Conservation (phyloP, 2,888 invertebrate species). For the Netelia inedita region DNA sequence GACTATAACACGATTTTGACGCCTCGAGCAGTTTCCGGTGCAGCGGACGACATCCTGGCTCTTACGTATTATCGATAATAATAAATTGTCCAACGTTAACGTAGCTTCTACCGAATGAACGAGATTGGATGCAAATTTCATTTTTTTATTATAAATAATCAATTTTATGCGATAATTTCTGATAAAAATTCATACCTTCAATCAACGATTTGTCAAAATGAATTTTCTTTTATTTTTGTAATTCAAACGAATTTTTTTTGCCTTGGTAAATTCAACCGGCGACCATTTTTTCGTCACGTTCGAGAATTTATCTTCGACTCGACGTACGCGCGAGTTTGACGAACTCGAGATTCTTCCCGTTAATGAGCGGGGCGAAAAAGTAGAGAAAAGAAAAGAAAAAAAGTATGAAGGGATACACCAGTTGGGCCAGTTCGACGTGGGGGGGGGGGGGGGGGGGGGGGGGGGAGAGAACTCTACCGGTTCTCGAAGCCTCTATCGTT, state of each 20-base stretch:
- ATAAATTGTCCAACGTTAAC: not conserved
- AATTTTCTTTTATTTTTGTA: not conserved
- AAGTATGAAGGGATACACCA: slow-evolving; percentile 28
- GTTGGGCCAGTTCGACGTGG: slow-evolving; percentile 36
- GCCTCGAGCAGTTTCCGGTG: not conserved
- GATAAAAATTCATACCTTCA: not conserved
- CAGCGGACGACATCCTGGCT: not conserved
- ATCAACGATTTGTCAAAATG: not conserved
- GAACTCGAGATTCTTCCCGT: not conserved
- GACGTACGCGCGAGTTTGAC: not conserved
- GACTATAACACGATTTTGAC: slow-evolving; percentile 6
- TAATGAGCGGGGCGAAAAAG: slow-evolving; percentile 16
- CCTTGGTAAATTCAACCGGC: not conserved
- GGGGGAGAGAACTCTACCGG: slow-evolving; percentile 24
- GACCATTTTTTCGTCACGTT: not conserved
- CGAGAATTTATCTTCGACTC: not conserved
- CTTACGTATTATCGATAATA: slow-evolving; percentile 24
- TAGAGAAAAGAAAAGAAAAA: slow-evolving; percentile 26
- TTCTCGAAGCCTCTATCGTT: slow-evolving; percentile 15
- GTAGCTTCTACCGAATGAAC: not conserved
- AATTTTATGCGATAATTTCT: not conserved
- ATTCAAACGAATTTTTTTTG: not conserved
- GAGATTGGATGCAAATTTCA: not conserved
- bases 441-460: not conserved
- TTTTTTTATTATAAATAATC: not conserved